Evolutionary conservation across 2,113 vertebrate species (phyloP), one percentile per base, ranked within the genome.

Genomic region (Lampris incognitus): DNA sequence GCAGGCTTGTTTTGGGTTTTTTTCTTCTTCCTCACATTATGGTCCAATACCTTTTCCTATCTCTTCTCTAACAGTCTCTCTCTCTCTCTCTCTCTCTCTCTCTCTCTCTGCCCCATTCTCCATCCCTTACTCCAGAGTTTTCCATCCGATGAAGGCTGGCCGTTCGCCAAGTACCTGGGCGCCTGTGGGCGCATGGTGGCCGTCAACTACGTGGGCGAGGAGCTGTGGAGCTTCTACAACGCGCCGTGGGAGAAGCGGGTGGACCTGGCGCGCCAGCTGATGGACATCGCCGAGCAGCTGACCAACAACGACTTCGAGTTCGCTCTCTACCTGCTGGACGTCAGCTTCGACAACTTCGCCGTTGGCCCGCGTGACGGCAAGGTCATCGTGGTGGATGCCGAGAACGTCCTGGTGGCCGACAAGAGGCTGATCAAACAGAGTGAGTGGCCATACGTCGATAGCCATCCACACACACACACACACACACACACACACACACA

Each of bases 291-390:
- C 11, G 97, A 99, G 89, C 97, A 99, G 90, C 96, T 99, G 84
- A 99, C 98, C 76, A 99, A 99, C 92, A 99, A 99, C 87, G 98
- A 99, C 95, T 99, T 99, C 90, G 97, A 99, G 89, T 99, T 99
- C 81, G 97, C 97, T 75, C 98, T 99, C 93, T 99, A 99, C 95
- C 96, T 99, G 93, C 95, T 99, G 56, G 98, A 99, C 1, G 98
- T 99, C 94, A 99, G 97, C 92, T 99, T 99, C 8, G 98, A 99
- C 92, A 99, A 99, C 93, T 99, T 99, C 60, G 98, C 98, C 2
- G 98, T 99, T 70, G 98, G 98, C 82, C 96, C 97, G 0, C 94
- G 97, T 71, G 98, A 99, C 57, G 98, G 98, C 39, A 99, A 97
- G 74, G 98, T 99, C 79, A 99, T 99, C 83, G 96, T 99, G 11